These are phyloP conservation scores for Drosophila busckii DNA, from an alignment of 1,140 invertebrate species.

Conservation along the genomic window DNA sequence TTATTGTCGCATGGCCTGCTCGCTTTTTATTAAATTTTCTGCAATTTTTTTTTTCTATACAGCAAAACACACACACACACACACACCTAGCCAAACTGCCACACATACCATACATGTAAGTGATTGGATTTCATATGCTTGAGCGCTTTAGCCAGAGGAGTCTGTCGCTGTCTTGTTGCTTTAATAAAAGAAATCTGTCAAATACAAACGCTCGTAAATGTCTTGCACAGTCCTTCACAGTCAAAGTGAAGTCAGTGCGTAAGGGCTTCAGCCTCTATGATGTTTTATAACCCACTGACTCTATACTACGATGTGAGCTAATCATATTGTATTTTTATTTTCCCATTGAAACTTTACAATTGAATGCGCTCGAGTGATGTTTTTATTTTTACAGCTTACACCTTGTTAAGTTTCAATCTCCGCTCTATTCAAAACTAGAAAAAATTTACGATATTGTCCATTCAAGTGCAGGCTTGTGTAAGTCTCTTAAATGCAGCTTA, in stretches of 20 bases:
- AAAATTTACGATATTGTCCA: no score
- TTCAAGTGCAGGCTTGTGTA: no score
- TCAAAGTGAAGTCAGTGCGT: neutral
- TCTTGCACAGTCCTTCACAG: constrained; percentile 43
- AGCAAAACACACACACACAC: neutral
- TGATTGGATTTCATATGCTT: constrained; percentile 51
- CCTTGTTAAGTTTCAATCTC: no score
- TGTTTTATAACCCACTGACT: constrained; percentile 41
- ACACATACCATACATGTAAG: neutral
- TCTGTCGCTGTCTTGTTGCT: constrained; percentile 59
- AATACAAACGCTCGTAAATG: constrained; percentile 75
- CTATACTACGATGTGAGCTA: constrained; percentile 27
- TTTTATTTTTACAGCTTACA: constrained; percentile 13
- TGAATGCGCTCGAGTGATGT: constrained; percentile 39
- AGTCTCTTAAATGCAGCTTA: no score
- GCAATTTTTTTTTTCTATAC: constrained; percentile 1
- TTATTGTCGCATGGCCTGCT: constrained; percentile 31
- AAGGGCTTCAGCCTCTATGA: constrained; percentile 4
- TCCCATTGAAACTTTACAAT: constrained; percentile 57
- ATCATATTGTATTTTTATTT: constrained; percentile 55
- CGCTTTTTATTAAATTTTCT: constrained; percentile 63
- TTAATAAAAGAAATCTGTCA: constrained; percentile 76
- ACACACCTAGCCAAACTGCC: neutral
- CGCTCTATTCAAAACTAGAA: no score
- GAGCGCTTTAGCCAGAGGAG: constrained; percentile 43